Evolutionary conservation across 2,797 vertebrate species (phyloP).

Genomic region (Rhinatrema bivittatum): DNA sequence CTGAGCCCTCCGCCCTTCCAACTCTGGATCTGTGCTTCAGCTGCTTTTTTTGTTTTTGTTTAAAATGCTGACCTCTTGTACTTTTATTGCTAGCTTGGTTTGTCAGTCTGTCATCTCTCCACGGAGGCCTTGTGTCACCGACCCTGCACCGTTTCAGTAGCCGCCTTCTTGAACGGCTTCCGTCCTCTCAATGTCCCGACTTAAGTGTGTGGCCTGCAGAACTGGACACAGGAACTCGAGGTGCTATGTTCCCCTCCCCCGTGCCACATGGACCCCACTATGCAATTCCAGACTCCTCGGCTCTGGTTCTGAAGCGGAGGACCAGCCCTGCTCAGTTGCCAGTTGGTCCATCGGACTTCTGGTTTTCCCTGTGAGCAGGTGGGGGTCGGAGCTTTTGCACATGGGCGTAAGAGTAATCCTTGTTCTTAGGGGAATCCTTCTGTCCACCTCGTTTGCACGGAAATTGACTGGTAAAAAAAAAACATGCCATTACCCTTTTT

Average conservation of each 20-base stretch:
- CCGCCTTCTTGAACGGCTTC: too few relatives aligned
- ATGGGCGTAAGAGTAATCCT: constrained; percentile 18
- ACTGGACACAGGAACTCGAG: neutral
- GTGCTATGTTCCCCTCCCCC: constrained; percentile 27
- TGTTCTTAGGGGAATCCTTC: constrained; percentile 27
- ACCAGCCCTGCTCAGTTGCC: constrained; percentile 7
- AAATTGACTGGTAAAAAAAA: constrained; percentile 32
- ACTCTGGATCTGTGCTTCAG: too few relatives aligned
- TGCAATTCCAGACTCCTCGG: constrained; percentile 41
- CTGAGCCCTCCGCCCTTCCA: too few relatives aligned
- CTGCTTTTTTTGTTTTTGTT: too few relatives aligned
- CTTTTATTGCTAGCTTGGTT: too few relatives aligned
- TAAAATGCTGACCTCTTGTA: too few relatives aligned
- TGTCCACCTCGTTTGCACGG: constrained; percentile 39
- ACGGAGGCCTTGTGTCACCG: too few relatives aligned
- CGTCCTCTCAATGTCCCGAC: too few relatives aligned
- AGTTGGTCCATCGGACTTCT: constrained; percentile 1
- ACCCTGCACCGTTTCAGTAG: too few relatives aligned
- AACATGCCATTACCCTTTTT: constrained; percentile 54
- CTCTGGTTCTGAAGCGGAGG: constrained; percentile 20
- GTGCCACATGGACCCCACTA: constrained; percentile 48
- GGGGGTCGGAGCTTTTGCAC: constrained; percentile 1
- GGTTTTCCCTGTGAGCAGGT: constrained; percentile 14
- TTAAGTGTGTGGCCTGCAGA: too few relatives aligned
- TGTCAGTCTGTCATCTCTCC: too few relatives aligned